These are phyloP conservation scores for Matsumurasca onukii DNA, from an alignment of 1,140 invertebrate species.

Conservation along the genomic window DNA sequence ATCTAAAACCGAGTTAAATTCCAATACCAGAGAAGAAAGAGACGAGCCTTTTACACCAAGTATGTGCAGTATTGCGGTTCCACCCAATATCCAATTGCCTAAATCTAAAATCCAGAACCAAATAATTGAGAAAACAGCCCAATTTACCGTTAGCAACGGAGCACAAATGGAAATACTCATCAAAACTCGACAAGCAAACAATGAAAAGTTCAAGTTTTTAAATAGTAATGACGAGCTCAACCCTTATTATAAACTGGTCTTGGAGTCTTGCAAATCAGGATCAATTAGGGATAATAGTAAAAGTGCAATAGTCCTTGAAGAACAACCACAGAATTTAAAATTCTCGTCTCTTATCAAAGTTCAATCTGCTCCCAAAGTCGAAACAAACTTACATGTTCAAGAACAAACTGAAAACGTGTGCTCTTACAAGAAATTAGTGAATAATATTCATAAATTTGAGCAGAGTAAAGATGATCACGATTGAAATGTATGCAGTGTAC, in stretches of 20 bases:
- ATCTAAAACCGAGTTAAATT: not conserved
- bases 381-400: no score
- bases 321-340: no score
- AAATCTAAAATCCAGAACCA: conserved; percentile 79
- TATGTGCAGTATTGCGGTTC: not conserved
- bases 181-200: conserved; percentile 58
- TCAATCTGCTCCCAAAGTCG: not conserved
- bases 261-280: not conserved
- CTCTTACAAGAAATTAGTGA: not conserved
- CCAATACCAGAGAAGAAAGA: no score
- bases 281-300: no score
- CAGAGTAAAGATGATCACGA: no score
- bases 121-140: conserved; percentile 95
- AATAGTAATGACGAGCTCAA: not conserved
- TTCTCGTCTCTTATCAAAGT: no score
- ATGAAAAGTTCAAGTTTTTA: conserved; percentile 92
- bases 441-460: not conserved
- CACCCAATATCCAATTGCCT: not conserved
- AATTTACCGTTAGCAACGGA: conserved; percentile 74
- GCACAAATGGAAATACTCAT: conserved; percentile 5
- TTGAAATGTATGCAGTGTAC: no score
- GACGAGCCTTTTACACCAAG: no score
- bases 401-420: no score
- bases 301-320: no score
- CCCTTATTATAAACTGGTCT: not conserved